Conservation (phyloP, 1,140 invertebrate genomes). For the Trichogramma pretiosum region DNA sequence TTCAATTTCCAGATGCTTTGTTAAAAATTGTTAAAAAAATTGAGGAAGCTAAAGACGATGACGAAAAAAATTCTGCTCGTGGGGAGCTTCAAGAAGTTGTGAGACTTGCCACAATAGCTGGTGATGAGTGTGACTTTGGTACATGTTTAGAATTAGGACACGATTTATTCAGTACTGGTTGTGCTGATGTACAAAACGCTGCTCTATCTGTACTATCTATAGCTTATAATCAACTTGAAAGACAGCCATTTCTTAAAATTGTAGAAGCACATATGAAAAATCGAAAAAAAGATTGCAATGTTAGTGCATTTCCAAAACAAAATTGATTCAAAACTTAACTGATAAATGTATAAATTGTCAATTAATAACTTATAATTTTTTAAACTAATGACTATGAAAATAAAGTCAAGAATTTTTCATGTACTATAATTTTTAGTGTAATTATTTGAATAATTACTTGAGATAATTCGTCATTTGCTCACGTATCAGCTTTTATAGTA, state of each 20-base stretch:
- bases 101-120: constrained; percentile 75
- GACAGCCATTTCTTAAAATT: constrained; percentile 67
- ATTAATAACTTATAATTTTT: neutral
- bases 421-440: no score
- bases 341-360: neutral
- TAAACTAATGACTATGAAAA: no score
- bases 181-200: constrained; percentile 57
- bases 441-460: neutral
- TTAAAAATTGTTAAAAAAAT: constrained; percentile 66
- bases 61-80: constrained; percentile 50
- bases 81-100: constrained; percentile 67
- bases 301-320: constrained; percentile 30
- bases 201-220: constrained; percentile 58
- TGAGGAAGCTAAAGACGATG: constrained; percentile 50
- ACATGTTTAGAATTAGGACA: constrained; percentile 81
- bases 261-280: constrained; percentile 58
- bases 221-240: constrained; percentile 69
- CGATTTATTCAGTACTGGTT: constrained; percentile 72
- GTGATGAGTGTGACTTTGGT: constrained; percentile 91
- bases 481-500: no score
- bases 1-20: constrained; percentile 50
- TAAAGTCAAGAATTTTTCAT: no score
- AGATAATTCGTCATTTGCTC: no score
- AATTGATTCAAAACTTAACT: neutral
- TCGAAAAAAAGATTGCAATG: constrained; percentile 43